Base-by-base conservation (phyloP, 2,888 invertebrate species). In the Habrosyne pyritoides region DNA sequence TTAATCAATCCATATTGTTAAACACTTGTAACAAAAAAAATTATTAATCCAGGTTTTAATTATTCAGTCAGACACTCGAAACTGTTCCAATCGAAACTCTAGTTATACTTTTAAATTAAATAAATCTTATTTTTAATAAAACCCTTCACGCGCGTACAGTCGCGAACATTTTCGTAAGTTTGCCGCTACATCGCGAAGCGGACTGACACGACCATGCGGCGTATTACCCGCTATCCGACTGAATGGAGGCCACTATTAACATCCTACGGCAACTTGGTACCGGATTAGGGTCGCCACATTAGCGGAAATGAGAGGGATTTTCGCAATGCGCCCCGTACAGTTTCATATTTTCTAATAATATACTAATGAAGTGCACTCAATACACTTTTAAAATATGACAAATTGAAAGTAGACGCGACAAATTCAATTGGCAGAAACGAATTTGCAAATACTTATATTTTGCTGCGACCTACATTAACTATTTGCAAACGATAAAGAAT, bases 1-100 rank as follows among this genome's bases (percentile, higher is more conserved):
- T 69, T 68, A 68, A 56, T 61, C 63, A 62, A 55, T 57, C 58
- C 59, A 60, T 66, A 69, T 65, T 67, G 60, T 49, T 48, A 54
- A 60, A 48, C 36, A 42, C 18, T 18, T 5, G 24, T 24, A 5
- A 42, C 0, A 2, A 6, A 36, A 12, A 2, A 2, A 30, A n/a
- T n/a, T 33, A 0, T 2, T 1, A 8, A 7, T 8, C 3, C 36
- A 36, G 24, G 1, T 36, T 36, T 14, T 42, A n/a, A 42, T 42
- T 0, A 28, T 50, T 28, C 50, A 21, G 12, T 18, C 30, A 24
- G 3, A 24, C 36, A 36, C n/a, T 47, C 5, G n/a, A 47, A 47
- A 12, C 21, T 18, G 10, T n/a, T 47, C 8, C 26, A n/a, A 49
- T 10, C 10, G 8, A 2, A 30, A 30, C n/a, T 5, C 8, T 5